Evolutionary conservation across 1,140 invertebrate genomes (phyloP).

Genomic region (Conopomorpha cramerella): DNA sequence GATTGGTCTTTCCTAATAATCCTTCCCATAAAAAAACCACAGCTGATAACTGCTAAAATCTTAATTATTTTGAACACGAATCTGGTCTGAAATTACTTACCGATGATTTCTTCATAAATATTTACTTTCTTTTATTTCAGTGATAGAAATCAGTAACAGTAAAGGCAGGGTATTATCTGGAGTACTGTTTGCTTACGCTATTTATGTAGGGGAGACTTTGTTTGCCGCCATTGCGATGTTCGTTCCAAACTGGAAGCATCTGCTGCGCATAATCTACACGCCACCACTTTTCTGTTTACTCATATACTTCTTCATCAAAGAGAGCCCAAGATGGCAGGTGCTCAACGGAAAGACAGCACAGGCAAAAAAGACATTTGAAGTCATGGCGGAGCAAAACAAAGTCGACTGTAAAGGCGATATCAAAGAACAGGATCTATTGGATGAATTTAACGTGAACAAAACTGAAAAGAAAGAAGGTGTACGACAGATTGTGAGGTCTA

Average conservation of each 20-base stretch:
- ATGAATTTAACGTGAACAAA: slow-evolving; percentile 16
- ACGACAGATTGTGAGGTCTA: slow-evolving; percentile 18
- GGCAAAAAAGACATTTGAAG: slow-evolving; percentile 61
- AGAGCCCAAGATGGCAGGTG: slow-evolving; percentile 76
- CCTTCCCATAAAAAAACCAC: too few relatives aligned
- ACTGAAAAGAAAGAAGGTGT: slow-evolving; percentile 16
- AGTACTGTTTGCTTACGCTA: slow-evolving; percentile 69
- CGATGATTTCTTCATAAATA: too few relatives aligned
- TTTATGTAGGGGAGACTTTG: slow-evolving; percentile 71
- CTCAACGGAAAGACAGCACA: slow-evolving; percentile 69
- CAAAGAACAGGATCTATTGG: slow-evolving; percentile 20
- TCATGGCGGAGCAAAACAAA: slow-evolving; percentile 67
- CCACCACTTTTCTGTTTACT: slow-evolving; percentile 67
- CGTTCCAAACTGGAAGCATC: slow-evolving; percentile 70
- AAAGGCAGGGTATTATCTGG: slow-evolving; percentile 70
- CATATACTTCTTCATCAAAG: slow-evolving; percentile 64
- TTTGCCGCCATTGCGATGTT: slow-evolving; percentile 71
- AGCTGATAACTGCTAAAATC: too few relatives aligned
- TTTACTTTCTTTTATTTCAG: slow-evolving; percentile 49
- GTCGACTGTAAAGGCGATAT: slow-evolving; percentile 16
- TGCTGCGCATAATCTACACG: slow-evolving; percentile 70
- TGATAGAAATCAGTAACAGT: slow-evolving; percentile 75
- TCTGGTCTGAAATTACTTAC: too few relatives aligned
- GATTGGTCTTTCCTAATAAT: too few relatives aligned
- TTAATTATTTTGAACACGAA: too few relatives aligned